Evolutionary conservation across 2,797 vertebrate genomes (phyloP).

Genomic region (Pangasius macronema): DNA sequence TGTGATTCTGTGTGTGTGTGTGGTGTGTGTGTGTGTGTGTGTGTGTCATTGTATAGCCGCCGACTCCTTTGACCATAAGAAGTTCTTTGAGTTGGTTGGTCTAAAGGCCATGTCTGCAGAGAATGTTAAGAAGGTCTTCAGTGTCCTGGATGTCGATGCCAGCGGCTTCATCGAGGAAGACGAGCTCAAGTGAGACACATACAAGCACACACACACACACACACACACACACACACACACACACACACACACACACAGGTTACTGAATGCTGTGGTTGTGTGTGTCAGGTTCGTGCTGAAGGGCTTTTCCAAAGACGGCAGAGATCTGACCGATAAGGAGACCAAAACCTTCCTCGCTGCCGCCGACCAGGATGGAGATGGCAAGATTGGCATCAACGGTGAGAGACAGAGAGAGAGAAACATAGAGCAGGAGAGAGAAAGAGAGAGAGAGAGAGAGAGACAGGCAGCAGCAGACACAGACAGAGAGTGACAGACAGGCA

Average conservation of each 20-base stretch:
- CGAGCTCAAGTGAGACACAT: constrained; percentile 85
- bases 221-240: background rate
- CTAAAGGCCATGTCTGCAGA: constrained; percentile 86
- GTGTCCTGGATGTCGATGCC: constrained; percentile 89
- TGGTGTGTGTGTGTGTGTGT: constrained; percentile 11
- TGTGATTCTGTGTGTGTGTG: background rate
- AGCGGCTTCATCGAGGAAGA: constrained; percentile 95
- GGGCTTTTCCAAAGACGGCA: constrained; percentile 83
- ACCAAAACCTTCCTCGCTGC: constrained; percentile 86
- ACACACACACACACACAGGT: background rate
- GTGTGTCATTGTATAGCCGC: constrained; percentile 66
- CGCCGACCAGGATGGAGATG: constrained; percentile 94
- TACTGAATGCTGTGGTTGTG: background rate
- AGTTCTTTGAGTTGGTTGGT: constrained; percentile 91
- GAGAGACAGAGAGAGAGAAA: constrained; percentile 50
- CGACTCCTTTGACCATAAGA: constrained; percentile 89
- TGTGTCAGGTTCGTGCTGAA: constrained; percentile 83
- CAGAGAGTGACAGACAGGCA: background rate
- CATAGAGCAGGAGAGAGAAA: background rate
- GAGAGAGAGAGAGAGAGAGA: background rate
- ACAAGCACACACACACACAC: background rate
- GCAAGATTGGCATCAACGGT: constrained; percentile 95
- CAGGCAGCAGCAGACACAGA: background rate
- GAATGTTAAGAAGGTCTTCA: constrained; percentile 87
- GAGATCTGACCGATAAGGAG: constrained; percentile 88